Percentiles rank a stretch among this genome's conserved stretches.
Evolutionary conservation across 2,888 invertebrate species (phyloP).

Genomic region (Villa cingulata): DNA sequence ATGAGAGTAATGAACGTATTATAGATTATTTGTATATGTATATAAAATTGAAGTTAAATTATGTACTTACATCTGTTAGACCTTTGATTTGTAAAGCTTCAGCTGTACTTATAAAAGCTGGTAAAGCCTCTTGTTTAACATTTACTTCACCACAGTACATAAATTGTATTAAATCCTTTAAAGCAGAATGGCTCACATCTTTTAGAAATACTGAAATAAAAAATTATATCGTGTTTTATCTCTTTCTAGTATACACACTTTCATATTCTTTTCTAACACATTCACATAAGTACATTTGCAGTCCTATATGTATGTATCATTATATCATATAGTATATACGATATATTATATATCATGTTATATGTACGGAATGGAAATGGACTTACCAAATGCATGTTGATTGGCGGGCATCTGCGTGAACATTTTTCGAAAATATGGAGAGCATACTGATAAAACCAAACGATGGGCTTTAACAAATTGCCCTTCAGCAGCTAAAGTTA

Average conservation of each 20-base stretch:
- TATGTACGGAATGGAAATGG: not conserved
- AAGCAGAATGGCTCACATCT: conserved; percentile 54
- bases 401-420: conserved; percentile 53
- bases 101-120: conserved; percentile 57
- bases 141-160: conserved; percentile 61
- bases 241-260: too few relatives aligned
- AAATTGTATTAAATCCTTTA: conserved; percentile 56
- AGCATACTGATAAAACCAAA: conserved; percentile 57
- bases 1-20: too few relatives aligned
- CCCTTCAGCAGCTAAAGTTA: conserved; percentile 57
- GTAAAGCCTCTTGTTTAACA: conserved; percentile 57
- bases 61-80: conserved; percentile 47
- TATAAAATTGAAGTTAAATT: not conserved
- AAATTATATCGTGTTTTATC: too few relatives aligned
- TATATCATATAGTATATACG: not conserved
- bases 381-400: conserved; percentile 52
- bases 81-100: conserved; percentile 59
- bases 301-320: not conserved
- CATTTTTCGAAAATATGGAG: conserved; percentile 59
- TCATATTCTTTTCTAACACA: too few relatives aligned
- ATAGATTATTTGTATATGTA: too few relatives aligned
- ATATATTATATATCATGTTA: too few relatives aligned
- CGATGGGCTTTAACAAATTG: conserved; percentile 57
- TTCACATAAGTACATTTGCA: too few relatives aligned
- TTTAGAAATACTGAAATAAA: conserved; percentile 48